phyloP scores from a whole-genome alignment of 2,113 vertebrate genomes.

The Empidonax alnorum region DNA sequence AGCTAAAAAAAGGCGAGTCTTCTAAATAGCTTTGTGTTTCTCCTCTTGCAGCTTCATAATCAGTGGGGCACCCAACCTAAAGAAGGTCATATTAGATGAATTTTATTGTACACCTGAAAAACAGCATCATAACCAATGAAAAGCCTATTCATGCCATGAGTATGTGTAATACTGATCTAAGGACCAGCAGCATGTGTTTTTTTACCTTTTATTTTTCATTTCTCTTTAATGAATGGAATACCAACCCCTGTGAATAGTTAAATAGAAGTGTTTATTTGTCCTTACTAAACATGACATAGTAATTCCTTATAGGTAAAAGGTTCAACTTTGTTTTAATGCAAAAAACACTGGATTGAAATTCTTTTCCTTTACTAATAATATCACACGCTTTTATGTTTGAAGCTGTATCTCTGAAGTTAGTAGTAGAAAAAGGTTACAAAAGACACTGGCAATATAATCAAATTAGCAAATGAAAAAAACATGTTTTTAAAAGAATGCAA shows the following conservation, averaged over 20 bases:
- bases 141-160: not conserved
- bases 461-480: not conserved
- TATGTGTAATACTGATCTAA: not conserved
- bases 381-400: not conserved
- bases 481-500: not conserved
- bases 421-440: not conserved
- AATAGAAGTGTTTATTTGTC: not conserved
- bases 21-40: not conserved
- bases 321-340: not conserved
- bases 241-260: not conserved
- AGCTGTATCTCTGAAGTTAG: not conserved
- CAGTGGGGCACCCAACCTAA: not conserved
- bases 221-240: not conserved
- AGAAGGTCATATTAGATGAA: not conserved
- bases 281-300: not conserved
- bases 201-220: not conserved
- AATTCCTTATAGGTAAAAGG: not conserved
- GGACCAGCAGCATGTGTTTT: not conserved
- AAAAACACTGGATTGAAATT: not conserved
- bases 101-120: not conserved
- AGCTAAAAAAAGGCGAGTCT: not conserved
- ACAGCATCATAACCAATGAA: not conserved
- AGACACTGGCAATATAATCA: not conserved
- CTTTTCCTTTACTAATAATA: not conserved
- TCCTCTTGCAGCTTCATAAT: not conserved